Evolutionary conservation across 2,113 vertebrate species (phyloP).

Genomic region (Pterocles burchelli): DNA sequence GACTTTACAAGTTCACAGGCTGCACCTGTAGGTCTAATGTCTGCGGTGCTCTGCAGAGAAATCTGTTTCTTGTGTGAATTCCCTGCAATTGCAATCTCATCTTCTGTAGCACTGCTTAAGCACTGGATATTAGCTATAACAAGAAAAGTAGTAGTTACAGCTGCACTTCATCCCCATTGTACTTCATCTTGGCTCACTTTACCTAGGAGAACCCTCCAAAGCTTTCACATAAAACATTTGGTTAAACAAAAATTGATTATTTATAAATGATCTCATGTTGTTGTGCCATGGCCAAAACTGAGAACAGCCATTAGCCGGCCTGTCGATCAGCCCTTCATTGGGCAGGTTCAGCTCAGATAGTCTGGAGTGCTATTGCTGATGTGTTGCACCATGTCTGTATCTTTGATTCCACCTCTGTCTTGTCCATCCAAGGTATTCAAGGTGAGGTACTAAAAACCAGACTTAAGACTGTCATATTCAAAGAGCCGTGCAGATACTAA

Average conservation of each 20-base stretch:
- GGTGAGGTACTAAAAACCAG: background rate
- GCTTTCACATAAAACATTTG: background rate
- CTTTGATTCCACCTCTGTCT: background rate
- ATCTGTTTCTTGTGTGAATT: background rate
- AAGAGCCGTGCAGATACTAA: background rate
- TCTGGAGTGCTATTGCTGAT: background rate
- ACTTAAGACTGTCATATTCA: background rate
- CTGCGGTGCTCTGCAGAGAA: background rate
- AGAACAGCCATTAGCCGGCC: background rate
- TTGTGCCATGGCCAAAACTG: slow-evolving; percentile 36
- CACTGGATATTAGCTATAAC: background rate
- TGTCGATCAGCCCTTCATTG: background rate
- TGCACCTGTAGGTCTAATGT: slow-evolving; percentile 18
- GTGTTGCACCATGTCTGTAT: background rate
- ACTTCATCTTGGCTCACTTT: slow-evolving; percentile 17
- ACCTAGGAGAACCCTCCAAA: slow-evolving; percentile 8
- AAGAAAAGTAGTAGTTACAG: slow-evolving; percentile 1
- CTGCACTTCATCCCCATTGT: background rate
- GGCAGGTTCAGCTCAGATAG: background rate
- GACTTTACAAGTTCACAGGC: slow-evolving; percentile 44
- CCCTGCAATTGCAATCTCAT: background rate
- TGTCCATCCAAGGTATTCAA: background rate
- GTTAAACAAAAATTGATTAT: slow-evolving; percentile 14
- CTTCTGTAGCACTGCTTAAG: slow-evolving; percentile 1
- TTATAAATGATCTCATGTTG: slow-evolving; percentile 31